Evolutionary conservation across 1,140 invertebrate genomes (phyloP).

Genomic region (Drosophila cardini): DNA sequence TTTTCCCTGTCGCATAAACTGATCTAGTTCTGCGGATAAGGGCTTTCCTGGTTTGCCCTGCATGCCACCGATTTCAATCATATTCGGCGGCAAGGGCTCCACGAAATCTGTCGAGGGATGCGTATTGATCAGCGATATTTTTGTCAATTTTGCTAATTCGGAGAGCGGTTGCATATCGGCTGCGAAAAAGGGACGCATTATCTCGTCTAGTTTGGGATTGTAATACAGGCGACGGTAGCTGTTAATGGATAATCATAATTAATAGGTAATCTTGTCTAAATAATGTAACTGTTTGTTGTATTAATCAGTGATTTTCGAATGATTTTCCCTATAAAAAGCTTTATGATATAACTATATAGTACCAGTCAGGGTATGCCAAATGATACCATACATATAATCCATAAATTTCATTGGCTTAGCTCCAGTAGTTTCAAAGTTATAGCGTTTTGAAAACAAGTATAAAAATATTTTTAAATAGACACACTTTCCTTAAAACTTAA

Average conservation of each 20-base stretch:
- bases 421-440: no score
- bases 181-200: constrained; percentile 29
- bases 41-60: constrained; percentile 78
- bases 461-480: no score
- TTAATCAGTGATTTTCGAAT: no score
- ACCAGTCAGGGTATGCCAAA: no score
- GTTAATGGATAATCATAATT: neutral
- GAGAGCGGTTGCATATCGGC: constrained; percentile 22
- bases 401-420: no score
- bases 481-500: no score
- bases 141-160: constrained; percentile 29
- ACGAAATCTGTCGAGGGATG: constrained; percentile 83
- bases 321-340: no score
- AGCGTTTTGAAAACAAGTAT: no score
- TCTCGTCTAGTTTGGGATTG: constrained; percentile 27
- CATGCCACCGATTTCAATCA: constrained; percentile 86
- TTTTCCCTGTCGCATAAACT: constrained; percentile 29
- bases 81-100: constrained; percentile 84
- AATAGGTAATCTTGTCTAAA: neutral
- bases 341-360: no score
- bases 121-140: constrained; percentile 76
- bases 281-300: neutral
- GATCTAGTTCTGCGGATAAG: constrained; percentile 23
- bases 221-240: constrained; percentile 30
- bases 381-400: no score